Evolutionary conservation across 2,888 invertebrate species (phyloP), one percentile per base, ranked within the genome.

Genomic region (Chirona hameri): DNA sequence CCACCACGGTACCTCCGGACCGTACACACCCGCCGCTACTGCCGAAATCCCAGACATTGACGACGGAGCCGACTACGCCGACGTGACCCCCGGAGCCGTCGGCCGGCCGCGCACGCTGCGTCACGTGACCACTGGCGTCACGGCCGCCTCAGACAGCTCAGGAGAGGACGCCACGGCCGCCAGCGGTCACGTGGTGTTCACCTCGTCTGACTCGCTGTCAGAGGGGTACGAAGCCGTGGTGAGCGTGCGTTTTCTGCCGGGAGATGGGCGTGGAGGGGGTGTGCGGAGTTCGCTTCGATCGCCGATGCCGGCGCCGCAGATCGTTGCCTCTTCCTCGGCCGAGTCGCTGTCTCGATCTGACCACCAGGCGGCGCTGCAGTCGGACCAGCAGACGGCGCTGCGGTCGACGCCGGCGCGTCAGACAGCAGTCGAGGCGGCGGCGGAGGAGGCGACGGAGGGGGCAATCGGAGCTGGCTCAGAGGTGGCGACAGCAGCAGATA

Each of bases 141-240:
- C 72, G 21, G 27, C 29, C 29, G 72, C 29, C 29, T 12, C 72
- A 10, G 76, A 10, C 39, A 46, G 76, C 46, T 12, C 76, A 24
- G 76, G 21, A 2, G 39, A 39, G 76, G 46, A 46, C 10, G 76
- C 39, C 46, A 7, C 39, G 39, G 46, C 46, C 24, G 21, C 9
- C 24, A 39, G 76, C 21, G 76, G 46, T 46, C 39, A 52, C 27
- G 52, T 80, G 52, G 80, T 80, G 5, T 80, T 29, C 52, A 80
- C 80, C 9, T 80, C 80, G 29, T 80, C 80, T 15, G 80, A 80
- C 52, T 80, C 80, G 12, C 52, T 80, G 18, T 80, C 80, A 2
- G 80, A 80, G 48, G 80, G 52, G 0, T 55, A 80, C 52, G 80
- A 80, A 15, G 15, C 48, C 1, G 80, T 80, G 80, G 29, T 80